Conservation (phyloP, 2,888 invertebrate genomes). For the Hermaeophaga mercurialis region DNA sequence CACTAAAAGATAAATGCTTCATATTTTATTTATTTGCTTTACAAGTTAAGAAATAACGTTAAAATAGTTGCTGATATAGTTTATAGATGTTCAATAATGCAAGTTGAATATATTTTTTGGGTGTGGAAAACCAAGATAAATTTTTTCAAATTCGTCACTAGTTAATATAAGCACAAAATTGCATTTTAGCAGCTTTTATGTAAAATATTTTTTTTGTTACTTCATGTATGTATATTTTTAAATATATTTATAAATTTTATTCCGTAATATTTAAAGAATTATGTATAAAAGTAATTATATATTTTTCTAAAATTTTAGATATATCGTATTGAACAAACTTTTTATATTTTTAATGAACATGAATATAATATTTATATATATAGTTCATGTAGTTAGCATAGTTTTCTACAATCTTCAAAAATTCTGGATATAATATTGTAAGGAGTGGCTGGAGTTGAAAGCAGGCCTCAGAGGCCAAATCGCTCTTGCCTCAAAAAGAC, state of each 20-base stretch:
- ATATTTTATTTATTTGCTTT: too few relatives aligned
- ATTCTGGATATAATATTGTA: too few relatives aligned
- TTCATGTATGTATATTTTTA: conserved; percentile 30
- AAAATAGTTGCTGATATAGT: too few relatives aligned
- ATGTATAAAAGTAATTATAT: conserved; percentile 28
- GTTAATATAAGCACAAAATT: conserved; percentile 33
- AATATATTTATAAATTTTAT: conserved; percentile 34
- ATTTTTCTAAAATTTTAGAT: conserved; percentile 16
- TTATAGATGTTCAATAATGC: too few relatives aligned
- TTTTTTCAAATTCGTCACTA: conserved; percentile 31
- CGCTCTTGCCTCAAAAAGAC: too few relatives aligned
- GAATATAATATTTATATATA: conserved; percentile 20
- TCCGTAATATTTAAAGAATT: conserved; percentile 28
- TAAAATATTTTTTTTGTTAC: conserved; percentile 21
- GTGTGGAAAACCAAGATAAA: too few relatives aligned
- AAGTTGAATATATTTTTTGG: too few relatives aligned
- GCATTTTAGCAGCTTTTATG: conserved; percentile 26
- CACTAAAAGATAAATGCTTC: too few relatives aligned
- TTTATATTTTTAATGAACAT: conserved; percentile 24
- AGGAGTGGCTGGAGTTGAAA: too few relatives aligned
- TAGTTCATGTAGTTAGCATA: conserved; percentile 4
- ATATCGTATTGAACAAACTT: background rate
- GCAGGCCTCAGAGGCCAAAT: too few relatives aligned
- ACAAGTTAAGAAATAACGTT: too few relatives aligned
- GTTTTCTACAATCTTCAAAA: conserved; percentile 5